phyloP scores from a whole-genome alignment of 2,888 invertebrate genomes.

The Diadromus collaris region DNA sequence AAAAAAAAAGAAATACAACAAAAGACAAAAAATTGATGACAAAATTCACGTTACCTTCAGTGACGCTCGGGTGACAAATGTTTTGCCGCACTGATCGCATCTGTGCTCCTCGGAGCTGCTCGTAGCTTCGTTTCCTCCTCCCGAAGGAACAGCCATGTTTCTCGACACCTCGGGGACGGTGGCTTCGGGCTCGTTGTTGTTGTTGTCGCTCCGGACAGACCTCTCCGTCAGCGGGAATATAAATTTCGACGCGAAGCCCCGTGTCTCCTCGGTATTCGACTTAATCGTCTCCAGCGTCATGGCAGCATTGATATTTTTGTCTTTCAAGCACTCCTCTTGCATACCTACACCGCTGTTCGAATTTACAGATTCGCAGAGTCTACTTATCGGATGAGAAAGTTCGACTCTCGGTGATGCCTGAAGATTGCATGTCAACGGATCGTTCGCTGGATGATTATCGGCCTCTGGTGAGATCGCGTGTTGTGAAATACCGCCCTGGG shows the following conservation, averaged over 20 bases:
- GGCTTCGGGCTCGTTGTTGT: slow-evolving; percentile 71
- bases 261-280: slow-evolving; percentile 41
- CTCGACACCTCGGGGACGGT: slow-evolving; percentile 8
- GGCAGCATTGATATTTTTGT: slow-evolving; percentile 20
- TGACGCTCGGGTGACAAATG: slow-evolving; percentile 75
- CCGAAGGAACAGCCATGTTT: background rate
- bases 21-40: background rate
- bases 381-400: slow-evolving; percentile 74
- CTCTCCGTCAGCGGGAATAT: slow-evolving; percentile 13
- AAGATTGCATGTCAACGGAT: slow-evolving; percentile 52
- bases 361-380: slow-evolving; percentile 71
- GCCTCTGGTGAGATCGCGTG: slow-evolving; percentile 46
- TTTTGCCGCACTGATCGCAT: slow-evolving; percentile 78
- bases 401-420: slow-evolving; percentile 64
- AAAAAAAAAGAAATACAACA: background rate
- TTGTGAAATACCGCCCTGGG: slow-evolving; percentile 39
- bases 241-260: slow-evolving; percentile 29
- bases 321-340: slow-evolving; percentile 19
- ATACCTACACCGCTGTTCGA: slow-evolving; percentile 47
- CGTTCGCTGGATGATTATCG: slow-evolving; percentile 40
- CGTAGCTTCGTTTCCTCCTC: slow-evolving; percentile 32
- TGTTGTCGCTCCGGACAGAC: slow-evolving; percentile 67
- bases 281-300: slow-evolving; percentile 35
- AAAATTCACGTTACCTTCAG: slow-evolving; percentile 60
- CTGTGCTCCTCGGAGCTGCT: slow-evolving; percentile 69